These are phyloP conservation scores for Andrena cerasifolii DNA, from an alignment of 1,140 invertebrate species.

Conservation along the genomic window DNA sequence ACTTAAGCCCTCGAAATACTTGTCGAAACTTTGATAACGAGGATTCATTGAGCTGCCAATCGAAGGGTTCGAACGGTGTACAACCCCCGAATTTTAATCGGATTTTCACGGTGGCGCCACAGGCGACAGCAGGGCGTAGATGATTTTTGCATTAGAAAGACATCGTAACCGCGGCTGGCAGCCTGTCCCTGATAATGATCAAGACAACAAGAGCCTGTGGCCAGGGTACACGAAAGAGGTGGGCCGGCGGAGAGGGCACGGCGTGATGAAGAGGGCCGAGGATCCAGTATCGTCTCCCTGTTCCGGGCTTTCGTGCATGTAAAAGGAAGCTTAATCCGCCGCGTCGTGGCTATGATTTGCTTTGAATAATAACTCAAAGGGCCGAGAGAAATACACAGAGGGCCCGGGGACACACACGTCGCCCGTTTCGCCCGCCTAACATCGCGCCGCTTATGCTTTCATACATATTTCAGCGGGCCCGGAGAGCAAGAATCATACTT, in stretches of 20 bases:
- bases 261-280: slow-evolving; percentile 53
- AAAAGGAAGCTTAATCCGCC: slow-evolving; percentile 74
- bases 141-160: slow-evolving; percentile 1
- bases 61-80: too few relatives aligned
- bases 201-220: slow-evolving; percentile 34
- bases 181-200: slow-evolving; percentile 30
- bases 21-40: too few relatives aligned
- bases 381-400: slow-evolving; percentile 47
- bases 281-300: slow-evolving; percentile 58
- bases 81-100: not conserved
- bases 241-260: slow-evolving; percentile 36
- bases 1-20: too few relatives aligned
- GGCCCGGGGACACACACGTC: slow-evolving; percentile 44
- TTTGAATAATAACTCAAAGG: slow-evolving; percentile 81
- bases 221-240: slow-evolving; percentile 63
- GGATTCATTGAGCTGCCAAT: too few relatives aligned
- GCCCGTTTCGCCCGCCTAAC: slow-evolving; percentile 58
- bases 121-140: too few relatives aligned
- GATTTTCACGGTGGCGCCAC: not conserved
- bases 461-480: slow-evolving; percentile 77
- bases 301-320: slow-evolving; percentile 69
- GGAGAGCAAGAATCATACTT: slow-evolving; percentile 72
- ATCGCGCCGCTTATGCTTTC: slow-evolving; percentile 72
- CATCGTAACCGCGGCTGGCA: not conserved
- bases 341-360: slow-evolving; percentile 75